These are phyloP conservation scores for Oxyscelio sp. DNA, from an alignment of 2,888 invertebrate genomes.

Conservation along the genomic window DNA sequence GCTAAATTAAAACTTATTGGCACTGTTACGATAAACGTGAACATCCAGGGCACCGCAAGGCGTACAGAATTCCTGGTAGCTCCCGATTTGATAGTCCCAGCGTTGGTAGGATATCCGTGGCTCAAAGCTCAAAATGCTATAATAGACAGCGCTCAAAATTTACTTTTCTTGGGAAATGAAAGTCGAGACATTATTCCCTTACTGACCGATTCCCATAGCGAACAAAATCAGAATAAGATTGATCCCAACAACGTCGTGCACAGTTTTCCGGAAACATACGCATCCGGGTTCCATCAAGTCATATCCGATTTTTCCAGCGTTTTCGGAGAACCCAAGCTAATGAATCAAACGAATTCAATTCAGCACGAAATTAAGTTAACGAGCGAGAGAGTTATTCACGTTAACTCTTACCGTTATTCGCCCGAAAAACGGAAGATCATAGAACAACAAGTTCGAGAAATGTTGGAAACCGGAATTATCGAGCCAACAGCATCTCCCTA, in stretches of 20 bases:
- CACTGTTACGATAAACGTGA: not conserved
- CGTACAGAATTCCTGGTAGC: constrained; percentile 12
- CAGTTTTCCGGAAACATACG: not conserved
- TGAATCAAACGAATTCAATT: not conserved
- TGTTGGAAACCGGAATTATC: constrained; percentile 21
- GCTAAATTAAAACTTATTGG: constrained; percentile 1
- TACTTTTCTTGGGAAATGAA: constrained; percentile 6
- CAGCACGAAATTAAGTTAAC: constrained; percentile 15
- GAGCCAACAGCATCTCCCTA: constrained; percentile 14
- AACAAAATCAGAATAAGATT: not conserved
- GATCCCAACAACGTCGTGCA: not conserved
- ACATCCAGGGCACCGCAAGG: constrained; percentile 21
- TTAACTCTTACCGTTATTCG: constrained; percentile 42
- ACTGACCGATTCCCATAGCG: not conserved
- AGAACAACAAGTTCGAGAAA: constrained; percentile 17
- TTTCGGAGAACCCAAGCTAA: not conserved
- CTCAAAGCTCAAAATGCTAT: constrained; percentile 3
- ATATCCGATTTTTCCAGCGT: not conserved
- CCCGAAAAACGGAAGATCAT: constrained; percentile 71
- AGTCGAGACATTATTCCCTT: not conserved
- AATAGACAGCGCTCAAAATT: constrained; percentile 15
- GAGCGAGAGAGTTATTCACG: not conserved
- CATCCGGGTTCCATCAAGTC: too few relatives aligned
- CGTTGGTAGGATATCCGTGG: constrained; percentile 13
- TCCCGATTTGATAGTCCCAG: not conserved